Evolutionary conservation across 2,888 invertebrate genomes (phyloP), one percentile per base, ranked within the genome.

Genomic region (Hydrotaea cyrtoneurina): DNA sequence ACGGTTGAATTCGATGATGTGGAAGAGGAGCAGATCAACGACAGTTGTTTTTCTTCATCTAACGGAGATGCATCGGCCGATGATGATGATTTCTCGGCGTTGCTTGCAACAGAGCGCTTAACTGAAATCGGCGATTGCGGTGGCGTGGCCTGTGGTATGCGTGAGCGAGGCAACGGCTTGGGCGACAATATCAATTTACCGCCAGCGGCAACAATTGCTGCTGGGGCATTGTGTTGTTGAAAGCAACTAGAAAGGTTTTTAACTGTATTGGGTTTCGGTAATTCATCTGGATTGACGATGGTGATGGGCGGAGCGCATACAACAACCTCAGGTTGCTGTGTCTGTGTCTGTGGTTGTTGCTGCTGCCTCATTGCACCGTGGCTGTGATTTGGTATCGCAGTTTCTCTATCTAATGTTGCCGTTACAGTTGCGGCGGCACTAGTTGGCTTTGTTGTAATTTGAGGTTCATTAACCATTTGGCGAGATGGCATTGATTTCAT

Each of bases 401-500:
- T 78, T 74, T 83, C 78, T 71, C 55, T 64, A 78, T 21, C 62
- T 71, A 71, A 17, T 26, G 66, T 72, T 72, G 39, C 23, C 15
- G 31, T 50, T 50, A n/a, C 19, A 39, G 77, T 17, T 21, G 55
- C 55, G 23, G 31, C 59, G 21, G 64, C 13, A 23, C 1, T 39
- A 8, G 39, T 8, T 39, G 11, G 59, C 57, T 75, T 11, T 26
- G 59, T 13, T 39, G 62, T 62, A 21, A 62, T 64, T 66, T 80
- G 86, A 78, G 80, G 84, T 85, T 84, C 86, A 75, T 73, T 81
- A 75, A 77, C 69, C 82, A 76, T 62, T 80, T 82, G 74, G 23
- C 79, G 78, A n/a, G 74, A 39, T 82, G 86, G 80, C 85, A 85
- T 86, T 87, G 96, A 96, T 92, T 96, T 96, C 55, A 73, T 26